A percentile compares a stretch with the other conserved stretches of the same genome.
phyloP scores from a whole-genome alignment of 2,113 vertebrate genomes.

The Chlorodrepanis virens region DNA sequence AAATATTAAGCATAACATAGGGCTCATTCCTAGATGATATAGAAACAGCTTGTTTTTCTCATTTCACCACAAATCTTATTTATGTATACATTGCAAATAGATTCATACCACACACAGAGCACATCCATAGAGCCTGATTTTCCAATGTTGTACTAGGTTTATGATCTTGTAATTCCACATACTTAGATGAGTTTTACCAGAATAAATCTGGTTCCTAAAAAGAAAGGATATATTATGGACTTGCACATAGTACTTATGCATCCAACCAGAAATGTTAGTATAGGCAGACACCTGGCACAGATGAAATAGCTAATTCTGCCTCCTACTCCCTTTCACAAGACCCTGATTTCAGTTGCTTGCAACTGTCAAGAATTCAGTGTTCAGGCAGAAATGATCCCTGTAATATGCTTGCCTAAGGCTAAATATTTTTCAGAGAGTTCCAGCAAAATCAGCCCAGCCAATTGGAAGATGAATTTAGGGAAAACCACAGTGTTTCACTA shows the following conservation, averaged over 20 bases:
- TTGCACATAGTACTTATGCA: neutral
- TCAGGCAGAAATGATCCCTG: neutral
- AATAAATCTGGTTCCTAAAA: neutral
- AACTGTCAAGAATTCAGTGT: neutral
- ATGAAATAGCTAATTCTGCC: neutral
- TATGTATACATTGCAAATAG: constrained; percentile 12
- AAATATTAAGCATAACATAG: constrained; percentile 33
- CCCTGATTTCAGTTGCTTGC: neutral
- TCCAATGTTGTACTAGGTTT: neutral
- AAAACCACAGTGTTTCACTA: neutral
- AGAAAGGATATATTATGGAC: neutral
- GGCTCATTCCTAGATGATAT: constrained; percentile 4
- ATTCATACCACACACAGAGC: constrained; percentile 22
- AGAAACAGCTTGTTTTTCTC: constrained; percentile 46
- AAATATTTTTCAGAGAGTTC: neutral
- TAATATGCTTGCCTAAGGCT: neutral
- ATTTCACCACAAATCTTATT: constrained; percentile 24
- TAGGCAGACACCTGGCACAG: neutral
- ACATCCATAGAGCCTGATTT: neutral
- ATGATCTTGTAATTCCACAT: neutral
- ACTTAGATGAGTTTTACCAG: neutral
- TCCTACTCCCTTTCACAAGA: neutral
- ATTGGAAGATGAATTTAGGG: neutral
- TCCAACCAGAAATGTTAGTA: neutral
- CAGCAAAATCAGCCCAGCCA: neutral